phyloP scores from a whole-genome alignment of 2,113 vertebrate species.

The Catharus minimus region DNA sequence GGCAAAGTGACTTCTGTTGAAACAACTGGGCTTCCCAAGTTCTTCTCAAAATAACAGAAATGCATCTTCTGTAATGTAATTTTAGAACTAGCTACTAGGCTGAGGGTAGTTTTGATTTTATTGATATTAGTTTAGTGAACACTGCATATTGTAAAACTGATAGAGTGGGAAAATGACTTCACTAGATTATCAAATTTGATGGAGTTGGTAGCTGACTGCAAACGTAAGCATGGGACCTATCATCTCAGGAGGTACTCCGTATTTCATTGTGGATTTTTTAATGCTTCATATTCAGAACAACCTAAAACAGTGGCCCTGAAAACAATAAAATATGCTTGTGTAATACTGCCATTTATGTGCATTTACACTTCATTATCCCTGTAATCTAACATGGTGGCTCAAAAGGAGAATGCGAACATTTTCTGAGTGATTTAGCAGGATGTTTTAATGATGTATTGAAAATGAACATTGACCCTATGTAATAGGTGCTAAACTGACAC shows the following conservation, averaged over 20 bases:
- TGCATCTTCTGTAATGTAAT: conserved; percentile 26
- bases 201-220: not conserved
- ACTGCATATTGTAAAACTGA: conserved; percentile 49
- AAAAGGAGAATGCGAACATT: conserved; percentile 47
- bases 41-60: conserved; percentile 33
- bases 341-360: conserved; percentile 57
- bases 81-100: conserved; percentile 21
- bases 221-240: not conserved
- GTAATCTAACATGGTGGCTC: conserved; percentile 59
- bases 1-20: not conserved
- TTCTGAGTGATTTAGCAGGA: conserved; percentile 73
- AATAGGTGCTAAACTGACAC: conserved; percentile 75
- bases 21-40: not conserved
- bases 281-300: conserved; percentile 49
- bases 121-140: conserved; percentile 59
- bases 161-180: conserved; percentile 51
- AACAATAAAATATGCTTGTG: conserved; percentile 55
- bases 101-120: conserved; percentile 49
- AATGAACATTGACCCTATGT: conserved; percentile 77
- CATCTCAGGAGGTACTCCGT: conserved; percentile 13
- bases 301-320: conserved; percentile 52
- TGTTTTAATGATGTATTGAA: conserved; percentile 74
- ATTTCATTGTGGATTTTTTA: conserved; percentile 54
- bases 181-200: conserved; percentile 51
- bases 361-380: conserved; percentile 70